Evolutionary conservation across 2,888 invertebrate species (phyloP), one percentile per base, ranked within the genome.

Genomic region (Cephus pulcher): DNA sequence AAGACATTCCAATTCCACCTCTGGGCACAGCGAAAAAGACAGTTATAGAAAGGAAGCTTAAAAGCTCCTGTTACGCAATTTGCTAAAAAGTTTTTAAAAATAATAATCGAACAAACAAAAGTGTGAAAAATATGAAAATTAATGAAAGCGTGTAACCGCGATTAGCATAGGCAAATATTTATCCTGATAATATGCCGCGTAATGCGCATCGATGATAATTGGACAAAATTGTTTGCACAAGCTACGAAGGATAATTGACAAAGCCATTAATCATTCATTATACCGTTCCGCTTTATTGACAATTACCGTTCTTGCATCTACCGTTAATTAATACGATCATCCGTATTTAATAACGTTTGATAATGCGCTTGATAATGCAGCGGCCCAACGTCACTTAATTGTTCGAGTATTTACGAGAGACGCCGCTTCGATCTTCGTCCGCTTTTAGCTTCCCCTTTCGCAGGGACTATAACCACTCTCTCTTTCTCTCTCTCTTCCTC

Each of bases 1-100:
- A 79, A 97, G 92, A 90, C 97, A 97, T 75, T 96, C 95, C 78
- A 97, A 91, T 92, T 96, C 96, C 89, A 96, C 96, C 78, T 96
- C 96, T 96, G 88, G 34, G 88, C 86, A 78, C 77, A 80, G 12
- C 12, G 40, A 75, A n/a, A 75, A 71, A 56, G 32, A 23, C 12
- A 68, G 75, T 33, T 40, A 35, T 12, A 73, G 74, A 15, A 76
- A 56, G 70, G 73, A 75, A 34, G 32, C 73, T 74, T 75, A 75
- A 78, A 79, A 78, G 79, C 77, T 78, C 78, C 74, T 76, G 79
- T 78, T 78, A 79, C 75, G 75, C 75, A 76, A 80, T 80, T 80
- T 77, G n/a, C 71, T 12, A 35, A 69, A 33, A 76, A 73, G 79
- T 74, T 76, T 80, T 76, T 40, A n/a, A 23, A 56, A 56, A 23